Evolutionary conservation across 2,888 invertebrate species (phyloP).

Genomic region (Ochlodes sylvanus): DNA sequence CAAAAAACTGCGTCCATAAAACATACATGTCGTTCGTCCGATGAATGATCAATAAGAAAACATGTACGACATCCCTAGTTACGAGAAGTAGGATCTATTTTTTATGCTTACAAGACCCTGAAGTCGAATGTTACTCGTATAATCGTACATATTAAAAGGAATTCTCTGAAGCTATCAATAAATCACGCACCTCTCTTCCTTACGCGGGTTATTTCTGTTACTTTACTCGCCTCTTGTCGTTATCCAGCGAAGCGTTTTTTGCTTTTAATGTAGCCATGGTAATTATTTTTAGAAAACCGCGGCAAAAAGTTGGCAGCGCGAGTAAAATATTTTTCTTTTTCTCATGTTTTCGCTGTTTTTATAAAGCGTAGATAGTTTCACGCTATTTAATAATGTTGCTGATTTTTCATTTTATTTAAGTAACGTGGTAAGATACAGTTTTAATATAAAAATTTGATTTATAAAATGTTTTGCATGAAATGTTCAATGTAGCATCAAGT

Average conservation of each 20-base stretch:
- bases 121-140: too few species aligned
- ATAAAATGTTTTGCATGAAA: too few species aligned
- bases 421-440: neutral
- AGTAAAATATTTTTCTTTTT: conserved; percentile 29
- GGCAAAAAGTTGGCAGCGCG: conserved; percentile 25
- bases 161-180: conserved; percentile 64
- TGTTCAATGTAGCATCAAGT: too few species aligned
- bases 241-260: conserved; percentile 33
- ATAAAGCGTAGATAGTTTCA: conserved; percentile 11
- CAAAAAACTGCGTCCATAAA: too few species aligned
- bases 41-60: too few species aligned
- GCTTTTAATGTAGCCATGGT: conserved; percentile 35
- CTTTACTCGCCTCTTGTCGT: conserved; percentile 31
- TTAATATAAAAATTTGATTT: neutral
- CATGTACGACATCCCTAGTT: too few species aligned
- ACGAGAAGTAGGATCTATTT: too few species aligned
- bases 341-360: conserved; percentile 21
- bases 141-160: conserved; percentile 13
- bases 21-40: too few species aligned
- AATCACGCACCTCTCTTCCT: conserved; percentile 75
- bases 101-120: too few species aligned
- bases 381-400: conserved; percentile 23
- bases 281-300: conserved; percentile 35
- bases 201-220: conserved; percentile 44
- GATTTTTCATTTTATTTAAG: conserved; percentile 24